phyloP scores from a whole-genome alignment of 2,888 invertebrate species.

The Thalpophila matura region DNA sequence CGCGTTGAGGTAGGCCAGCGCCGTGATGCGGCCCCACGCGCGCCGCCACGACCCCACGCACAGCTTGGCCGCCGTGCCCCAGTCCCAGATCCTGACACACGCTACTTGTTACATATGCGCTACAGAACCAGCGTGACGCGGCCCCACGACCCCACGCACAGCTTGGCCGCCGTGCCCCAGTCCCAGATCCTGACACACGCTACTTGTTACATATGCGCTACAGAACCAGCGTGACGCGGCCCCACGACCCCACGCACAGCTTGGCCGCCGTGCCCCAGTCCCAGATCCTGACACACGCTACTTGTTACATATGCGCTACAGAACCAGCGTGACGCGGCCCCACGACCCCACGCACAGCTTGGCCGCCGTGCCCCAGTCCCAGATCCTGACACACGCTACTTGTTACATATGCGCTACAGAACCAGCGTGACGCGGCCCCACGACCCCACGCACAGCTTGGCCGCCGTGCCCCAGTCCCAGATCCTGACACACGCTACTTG shows the following conservation, averaged over 20 bases:
- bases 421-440: no score
- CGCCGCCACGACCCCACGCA: conserved; percentile 91
- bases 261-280: conserved; percentile 95
- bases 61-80: conserved; percentile 94
- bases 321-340: conserved; percentile 94
- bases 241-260: conserved; percentile 91
- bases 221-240: conserved; percentile 95
- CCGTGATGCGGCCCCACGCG: conserved; percentile 92
- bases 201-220: no score
- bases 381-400: conserved; percentile 92
- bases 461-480: no score
- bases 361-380: conserved; percentile 95
- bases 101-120: no score
- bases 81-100: conserved; percentile 94
- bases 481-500: no score
- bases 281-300: conserved; percentile 93
- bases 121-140: no score
- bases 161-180: conserved; percentile 94
- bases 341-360: conserved; percentile 91
- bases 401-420: no score
- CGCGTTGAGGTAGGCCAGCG: conserved; percentile 96
- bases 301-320: no score
- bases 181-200: conserved; percentile 94
- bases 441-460: no score
- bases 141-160: conserved; percentile 91